Base-by-base conservation (phyloP, 2,797 vertebrate species). In the Tragelaphus eurycerus region DNA sequence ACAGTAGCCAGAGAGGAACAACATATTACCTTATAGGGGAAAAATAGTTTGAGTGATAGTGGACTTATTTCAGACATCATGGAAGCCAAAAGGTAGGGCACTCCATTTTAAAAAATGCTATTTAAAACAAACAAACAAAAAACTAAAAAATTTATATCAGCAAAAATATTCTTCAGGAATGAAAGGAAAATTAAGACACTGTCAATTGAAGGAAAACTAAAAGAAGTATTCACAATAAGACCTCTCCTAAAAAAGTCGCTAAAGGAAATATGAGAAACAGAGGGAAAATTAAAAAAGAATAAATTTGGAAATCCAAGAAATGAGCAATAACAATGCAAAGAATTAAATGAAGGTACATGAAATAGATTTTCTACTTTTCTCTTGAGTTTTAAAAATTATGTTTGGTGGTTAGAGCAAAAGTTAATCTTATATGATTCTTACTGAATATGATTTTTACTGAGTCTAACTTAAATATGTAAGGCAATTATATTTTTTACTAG, bases 401-500 rank as follows among this genome's bases (percentile, higher is more conserved):
- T 62, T 52, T 78, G 25, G 38, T 16, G 13, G 11, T 82, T 38
- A 81, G 48, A 50, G 43, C 29, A 71, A 64, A 34, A 34, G 29
- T 59, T 50, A 57, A 57, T 23, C n/a, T 55, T 31, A 15, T 84
- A 19, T 57, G 16, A 57, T 25, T 34, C 2, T 25, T 55, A 34
- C 4, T 25, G 21, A 55, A 82, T 48, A 17, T 57, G 10, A 7
- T 34, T 43, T 48, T 78, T 19, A 62, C 12, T 48, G 15, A 17
- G 55, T 27, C 19, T 27, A 57, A 76, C 34, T 48, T 5, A 31
- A 57, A 85, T 76, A 31, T 76, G 48, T 86, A 50, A 29, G 52
- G 29, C 16, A 50, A 43, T 62, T 54, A 48, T 43, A 94, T n/a
- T 48, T 96, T 97, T 52, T 83, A 92, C 79, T 94, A 96, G 93